Conservation (phyloP, 2,113 vertebrate genomes). For the Eudyptes chrysolophus region DNA sequence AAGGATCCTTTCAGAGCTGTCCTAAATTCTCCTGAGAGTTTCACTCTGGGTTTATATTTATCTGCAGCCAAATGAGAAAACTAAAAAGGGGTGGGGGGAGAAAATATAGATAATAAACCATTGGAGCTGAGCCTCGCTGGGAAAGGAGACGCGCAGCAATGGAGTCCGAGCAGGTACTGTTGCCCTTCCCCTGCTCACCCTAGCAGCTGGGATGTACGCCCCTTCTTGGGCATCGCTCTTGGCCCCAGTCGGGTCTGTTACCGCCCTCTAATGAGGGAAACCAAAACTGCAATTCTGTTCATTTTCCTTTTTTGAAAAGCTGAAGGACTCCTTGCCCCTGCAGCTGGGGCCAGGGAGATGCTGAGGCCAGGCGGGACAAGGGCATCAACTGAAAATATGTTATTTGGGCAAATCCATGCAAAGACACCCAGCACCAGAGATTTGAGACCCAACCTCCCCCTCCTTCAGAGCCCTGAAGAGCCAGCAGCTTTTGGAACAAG, state of each 20-base stretch:
- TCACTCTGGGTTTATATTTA: background rate
- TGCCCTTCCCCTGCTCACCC: background rate
- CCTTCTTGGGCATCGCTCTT: background rate
- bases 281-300: background rate
- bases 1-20: background rate
- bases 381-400: accelerated
- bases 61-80: background rate
- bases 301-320: background rate
- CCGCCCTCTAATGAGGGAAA: constrained; percentile 44
- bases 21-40: background rate
- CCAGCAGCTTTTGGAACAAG: background rate
- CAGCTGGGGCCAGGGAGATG: background rate
- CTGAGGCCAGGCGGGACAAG: background rate
- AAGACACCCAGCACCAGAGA: background rate
- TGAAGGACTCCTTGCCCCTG: background rate
- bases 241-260: background rate
- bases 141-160: background rate
- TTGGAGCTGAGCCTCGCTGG: accelerated
- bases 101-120: accelerated
- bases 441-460: accelerated
- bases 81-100: background rate
- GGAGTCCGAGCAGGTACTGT: background rate
- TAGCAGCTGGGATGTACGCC: background rate
- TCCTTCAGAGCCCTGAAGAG: background rate
- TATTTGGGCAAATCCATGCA: background rate